These are phyloP conservation scores for Lichenostomus cassidix DNA, from an alignment of 2,113 vertebrate species.

Conservation along the genomic window DNA sequence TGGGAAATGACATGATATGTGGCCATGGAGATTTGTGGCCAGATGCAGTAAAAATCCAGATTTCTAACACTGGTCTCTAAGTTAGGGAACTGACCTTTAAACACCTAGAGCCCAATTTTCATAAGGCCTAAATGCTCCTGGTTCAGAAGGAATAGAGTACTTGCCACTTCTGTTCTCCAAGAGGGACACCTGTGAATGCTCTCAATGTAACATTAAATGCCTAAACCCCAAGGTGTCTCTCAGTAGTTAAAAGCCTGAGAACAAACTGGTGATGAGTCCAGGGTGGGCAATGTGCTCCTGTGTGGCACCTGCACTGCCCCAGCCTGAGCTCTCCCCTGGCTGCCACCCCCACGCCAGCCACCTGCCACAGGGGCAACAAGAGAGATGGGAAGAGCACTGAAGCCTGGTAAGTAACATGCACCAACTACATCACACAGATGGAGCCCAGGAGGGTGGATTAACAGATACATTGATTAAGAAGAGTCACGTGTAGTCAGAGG, in stretches of 20 bases:
- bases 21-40: not conserved
- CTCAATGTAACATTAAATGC: not conserved
- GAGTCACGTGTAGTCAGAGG: not conserved
- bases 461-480: not conserved
- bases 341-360: not conserved
- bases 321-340: not conserved
- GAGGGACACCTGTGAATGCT: fast-evolving
- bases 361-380: not conserved
- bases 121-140: not conserved
- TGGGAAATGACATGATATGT: not conserved
- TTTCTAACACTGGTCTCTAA: not conserved
- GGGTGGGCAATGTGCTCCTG: not conserved
- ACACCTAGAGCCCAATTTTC: not conserved
- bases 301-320: not conserved
- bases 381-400: not conserved
- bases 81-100: not conserved
- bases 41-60: not conserved
- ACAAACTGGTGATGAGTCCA: not conserved
- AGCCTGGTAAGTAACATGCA: not conserved
- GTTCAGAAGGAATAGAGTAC: not conserved
- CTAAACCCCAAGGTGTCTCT: not conserved
- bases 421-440: not conserved
- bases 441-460: not conserved
- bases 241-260: not conserved
- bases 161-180: not conserved